phyloP scores from a whole-genome alignment of 1,140 invertebrate genomes.

The Aporrectodea caliginosa region DNA sequence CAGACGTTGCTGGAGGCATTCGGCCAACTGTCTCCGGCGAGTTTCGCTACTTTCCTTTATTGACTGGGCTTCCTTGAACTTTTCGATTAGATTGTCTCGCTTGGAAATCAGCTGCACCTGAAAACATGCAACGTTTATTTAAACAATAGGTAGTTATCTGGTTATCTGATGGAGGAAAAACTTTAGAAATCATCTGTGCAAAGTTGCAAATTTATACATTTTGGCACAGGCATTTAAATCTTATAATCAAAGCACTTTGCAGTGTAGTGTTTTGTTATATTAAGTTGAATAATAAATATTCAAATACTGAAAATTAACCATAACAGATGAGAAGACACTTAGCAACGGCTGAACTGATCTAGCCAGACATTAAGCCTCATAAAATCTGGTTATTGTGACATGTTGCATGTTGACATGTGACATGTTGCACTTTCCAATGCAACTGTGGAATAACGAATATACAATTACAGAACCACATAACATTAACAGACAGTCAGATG shows the following conservation, averaged over 20 bases:
- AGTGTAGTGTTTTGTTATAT: neutral
- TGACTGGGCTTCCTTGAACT: neutral
- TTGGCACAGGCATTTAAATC: neutral
- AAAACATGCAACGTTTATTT: no score
- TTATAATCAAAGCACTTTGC: neutral
- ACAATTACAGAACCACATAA: no score
- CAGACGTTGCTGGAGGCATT: neutral
- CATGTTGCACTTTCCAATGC: no score
- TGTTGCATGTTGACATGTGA: no score
- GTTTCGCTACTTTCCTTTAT: neutral
- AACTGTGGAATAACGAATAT: no score
- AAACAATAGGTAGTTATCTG: no score
- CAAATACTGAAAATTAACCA: no score
- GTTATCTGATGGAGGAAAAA: neutral
- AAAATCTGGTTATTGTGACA: no score
- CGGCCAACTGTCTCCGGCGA: neutral
- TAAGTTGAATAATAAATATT: neutral
- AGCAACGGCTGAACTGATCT: no score
- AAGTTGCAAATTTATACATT: neutral
- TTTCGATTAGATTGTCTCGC: neutral
- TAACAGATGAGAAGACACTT: no score
- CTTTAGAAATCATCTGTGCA: neutral
- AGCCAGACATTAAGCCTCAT: no score
- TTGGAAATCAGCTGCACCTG: neutral
- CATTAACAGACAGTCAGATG: no score